Evolutionary conservation across 2,797 vertebrate species (phyloP).

Genomic region (Todus mexicanus): DNA sequence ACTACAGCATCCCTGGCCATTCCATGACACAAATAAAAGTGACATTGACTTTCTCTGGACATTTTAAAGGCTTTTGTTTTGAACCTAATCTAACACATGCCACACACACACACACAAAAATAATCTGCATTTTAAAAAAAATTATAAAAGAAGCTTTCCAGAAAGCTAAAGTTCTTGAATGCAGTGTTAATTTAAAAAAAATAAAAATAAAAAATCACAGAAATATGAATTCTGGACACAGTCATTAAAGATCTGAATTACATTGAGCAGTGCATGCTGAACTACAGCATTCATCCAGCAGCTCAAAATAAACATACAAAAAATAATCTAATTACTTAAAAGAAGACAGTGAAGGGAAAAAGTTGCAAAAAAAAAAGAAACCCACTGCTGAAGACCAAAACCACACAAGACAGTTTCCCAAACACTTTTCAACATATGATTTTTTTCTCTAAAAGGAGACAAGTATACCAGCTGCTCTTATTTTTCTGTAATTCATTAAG

Average conservation of each 20-base stretch:
- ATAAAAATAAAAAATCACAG: not conserved
- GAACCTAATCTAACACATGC: not conserved
- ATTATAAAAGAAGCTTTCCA: not conserved
- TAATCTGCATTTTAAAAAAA: not conserved
- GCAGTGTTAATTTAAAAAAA: not conserved
- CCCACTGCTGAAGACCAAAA: not conserved
- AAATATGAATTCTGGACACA: not conserved
- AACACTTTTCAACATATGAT: not conserved
- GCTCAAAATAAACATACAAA: not conserved
- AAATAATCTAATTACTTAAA: not conserved
- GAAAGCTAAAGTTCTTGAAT: not conserved
- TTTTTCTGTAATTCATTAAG: not conserved
- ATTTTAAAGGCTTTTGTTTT: not conserved
- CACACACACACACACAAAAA: not conserved
- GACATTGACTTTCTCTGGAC: not conserved
- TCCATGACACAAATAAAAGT: not conserved
- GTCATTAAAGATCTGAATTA: not conserved
- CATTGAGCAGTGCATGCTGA: not conserved
- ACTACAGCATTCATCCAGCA: not conserved
- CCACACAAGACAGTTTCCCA: not conserved
- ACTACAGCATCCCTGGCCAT: not conserved
- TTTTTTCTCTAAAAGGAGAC: not conserved
- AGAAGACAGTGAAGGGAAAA: not conserved
- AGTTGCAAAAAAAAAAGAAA: not conserved
- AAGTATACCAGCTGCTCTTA: not conserved